phyloP scores from a whole-genome alignment of 2,888 invertebrate species.

The Xylophagus ater region DNA sequence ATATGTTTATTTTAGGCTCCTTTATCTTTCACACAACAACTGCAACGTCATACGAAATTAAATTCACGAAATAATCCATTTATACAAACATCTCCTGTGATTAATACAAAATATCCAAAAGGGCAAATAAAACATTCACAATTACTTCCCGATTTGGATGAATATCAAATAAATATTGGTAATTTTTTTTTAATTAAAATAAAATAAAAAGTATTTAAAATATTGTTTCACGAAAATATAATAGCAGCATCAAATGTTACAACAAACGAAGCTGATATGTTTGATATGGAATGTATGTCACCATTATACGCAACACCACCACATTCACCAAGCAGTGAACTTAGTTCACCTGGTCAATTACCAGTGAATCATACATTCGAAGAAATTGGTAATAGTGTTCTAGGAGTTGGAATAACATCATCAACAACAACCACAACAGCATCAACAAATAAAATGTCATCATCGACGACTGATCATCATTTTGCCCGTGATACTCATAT shows the following conservation, averaged over 20 bases:
- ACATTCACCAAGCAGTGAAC: slow-evolving; percentile 57
- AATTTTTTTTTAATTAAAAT: slow-evolving; percentile 7
- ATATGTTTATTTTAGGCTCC: slow-evolving; percentile 44
- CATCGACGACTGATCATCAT: slow-evolving; percentile 57
- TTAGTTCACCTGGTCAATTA: slow-evolving; percentile 43
- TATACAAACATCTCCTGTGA: slow-evolving; percentile 29
- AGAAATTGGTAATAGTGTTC: slow-evolving; percentile 33
- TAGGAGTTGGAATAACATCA: not conserved
- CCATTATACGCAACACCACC: slow-evolving; percentile 76
- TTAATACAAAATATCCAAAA: slow-evolving; percentile 30
- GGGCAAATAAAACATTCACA: slow-evolving; percentile 34
- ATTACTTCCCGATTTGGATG: slow-evolving; percentile 37
- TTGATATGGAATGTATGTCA: slow-evolving; percentile 42
- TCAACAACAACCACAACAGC: slow-evolving; percentile 5
- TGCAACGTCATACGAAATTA: slow-evolving; percentile 48
- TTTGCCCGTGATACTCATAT: slow-evolving; percentile 86
- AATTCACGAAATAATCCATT: slow-evolving; percentile 36
- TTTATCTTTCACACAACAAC: slow-evolving; percentile 84
- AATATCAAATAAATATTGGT: slow-evolving; percentile 36
- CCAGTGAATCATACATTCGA: slow-evolving; percentile 36
- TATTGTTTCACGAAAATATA: not conserved
- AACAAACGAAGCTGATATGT: slow-evolving; percentile 38
- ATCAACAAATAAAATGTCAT: slow-evolving; percentile 21
- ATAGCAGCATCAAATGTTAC: slow-evolving; percentile 19
- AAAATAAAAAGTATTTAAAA: not conserved